Conservation (phyloP, 2,888 invertebrate genomes). For the Philereme vetulata region DNA sequence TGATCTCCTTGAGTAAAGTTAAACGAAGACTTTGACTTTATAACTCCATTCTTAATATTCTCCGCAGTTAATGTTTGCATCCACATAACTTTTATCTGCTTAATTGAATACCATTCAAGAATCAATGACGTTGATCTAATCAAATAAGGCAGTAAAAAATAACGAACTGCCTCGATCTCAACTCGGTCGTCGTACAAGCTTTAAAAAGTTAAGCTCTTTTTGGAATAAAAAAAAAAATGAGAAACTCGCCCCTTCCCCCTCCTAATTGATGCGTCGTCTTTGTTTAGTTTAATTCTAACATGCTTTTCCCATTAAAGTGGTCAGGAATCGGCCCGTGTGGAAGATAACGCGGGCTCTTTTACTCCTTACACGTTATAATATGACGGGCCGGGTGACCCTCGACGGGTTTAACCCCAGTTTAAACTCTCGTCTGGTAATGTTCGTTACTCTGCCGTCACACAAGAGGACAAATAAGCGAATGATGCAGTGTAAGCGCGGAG, state of each 20-base stretch:
- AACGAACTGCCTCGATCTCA: slow-evolving; percentile 68
- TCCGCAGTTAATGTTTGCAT: slow-evolving; percentile 16
- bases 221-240: slow-evolving; percentile 63
- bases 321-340: slow-evolving; percentile 77
- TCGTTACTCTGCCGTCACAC: slow-evolving; percentile 56
- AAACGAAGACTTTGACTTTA: too few relatives aligned
- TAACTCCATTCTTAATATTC: background rate
- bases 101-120: slow-evolving; percentile 79
- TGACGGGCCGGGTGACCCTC: slow-evolving; percentile 68
- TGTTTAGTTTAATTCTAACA: slow-evolving; percentile 85
- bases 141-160: slow-evolving; percentile 78
- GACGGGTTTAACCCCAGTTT: slow-evolving; percentile 70
- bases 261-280: slow-evolving; percentile 85
- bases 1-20: too few relatives aligned
- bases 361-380: slow-evolving; percentile 82
- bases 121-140: slow-evolving; percentile 80
- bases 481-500: slow-evolving; percentile 62
- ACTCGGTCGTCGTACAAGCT: slow-evolving; percentile 75
- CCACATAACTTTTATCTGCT: slow-evolving; percentile 71
- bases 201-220: slow-evolving; percentile 79
- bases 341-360: slow-evolving; percentile 81
- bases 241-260: slow-evolving; percentile 48
- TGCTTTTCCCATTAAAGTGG: slow-evolving; percentile 84
- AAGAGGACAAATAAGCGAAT: slow-evolving; percentile 70
- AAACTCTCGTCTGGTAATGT: slow-evolving; percentile 58